Conservation (phyloP, 2,113 vertebrate species). For the Canis aureus region DNA sequence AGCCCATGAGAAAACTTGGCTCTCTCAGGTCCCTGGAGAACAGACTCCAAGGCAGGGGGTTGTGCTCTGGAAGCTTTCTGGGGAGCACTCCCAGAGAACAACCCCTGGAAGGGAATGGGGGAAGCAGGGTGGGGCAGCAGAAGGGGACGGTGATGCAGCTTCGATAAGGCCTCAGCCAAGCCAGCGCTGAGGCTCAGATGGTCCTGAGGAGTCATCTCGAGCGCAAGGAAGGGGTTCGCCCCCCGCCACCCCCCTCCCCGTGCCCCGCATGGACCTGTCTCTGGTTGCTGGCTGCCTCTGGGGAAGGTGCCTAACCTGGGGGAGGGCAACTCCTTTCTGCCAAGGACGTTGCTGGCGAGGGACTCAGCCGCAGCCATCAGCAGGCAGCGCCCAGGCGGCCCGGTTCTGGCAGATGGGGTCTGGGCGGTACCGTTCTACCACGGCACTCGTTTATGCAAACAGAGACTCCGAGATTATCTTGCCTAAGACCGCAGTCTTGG, state of each 20-base stretch:
- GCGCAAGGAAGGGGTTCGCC: too few species aligned
- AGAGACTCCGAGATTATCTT: neutral
- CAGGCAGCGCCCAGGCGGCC: neutral
- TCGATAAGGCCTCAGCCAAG: neutral
- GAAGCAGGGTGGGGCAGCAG: neutral
- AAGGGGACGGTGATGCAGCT: neutral
- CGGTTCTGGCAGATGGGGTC: neutral
- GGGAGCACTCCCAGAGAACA: neutral
- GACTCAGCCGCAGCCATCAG: neutral
- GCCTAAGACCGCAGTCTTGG: neutral
- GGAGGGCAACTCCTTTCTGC: neutral
- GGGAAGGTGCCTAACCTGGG: neutral
- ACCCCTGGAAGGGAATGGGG: neutral
- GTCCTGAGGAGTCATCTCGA: neutral
- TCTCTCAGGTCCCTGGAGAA: neutral
- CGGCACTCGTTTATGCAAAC: neutral
- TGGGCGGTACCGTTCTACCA: neutral
- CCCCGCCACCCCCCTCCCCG: neutral
- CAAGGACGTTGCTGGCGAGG: neutral
- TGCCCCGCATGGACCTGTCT: fast-evolving
- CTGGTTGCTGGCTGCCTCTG: neutral
- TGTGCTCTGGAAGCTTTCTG: neutral
- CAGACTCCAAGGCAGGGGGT: neutral
- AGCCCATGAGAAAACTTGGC: neutral
- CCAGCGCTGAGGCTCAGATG: neutral